Evolutionary conservation across 2,113 vertebrate genomes (phyloP).

Genomic region (Poeciliopsis turrubarensis): DNA sequence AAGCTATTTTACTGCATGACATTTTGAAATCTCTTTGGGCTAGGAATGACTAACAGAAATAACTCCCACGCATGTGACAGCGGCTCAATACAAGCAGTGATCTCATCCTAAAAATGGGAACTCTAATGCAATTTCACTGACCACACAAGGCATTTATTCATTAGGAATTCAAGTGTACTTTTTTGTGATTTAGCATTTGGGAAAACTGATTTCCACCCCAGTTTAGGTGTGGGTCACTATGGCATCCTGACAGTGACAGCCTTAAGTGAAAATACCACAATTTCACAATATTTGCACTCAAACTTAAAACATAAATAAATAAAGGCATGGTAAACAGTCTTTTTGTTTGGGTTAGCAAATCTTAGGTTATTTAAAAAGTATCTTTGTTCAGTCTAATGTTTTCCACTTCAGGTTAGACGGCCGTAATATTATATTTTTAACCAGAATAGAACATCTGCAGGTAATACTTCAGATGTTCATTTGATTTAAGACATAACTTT

Average conservation of each 20-base stretch:
- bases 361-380: not conserved
- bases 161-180: not conserved
- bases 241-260: not conserved
- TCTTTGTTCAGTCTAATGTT: too few relatives aligned
- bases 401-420: too few relatives aligned
- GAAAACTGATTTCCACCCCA: too few relatives aligned
- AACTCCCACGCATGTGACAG: conserved; percentile 13
- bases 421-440: too few relatives aligned
- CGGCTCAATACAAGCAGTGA: not conserved
- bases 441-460: too few relatives aligned
- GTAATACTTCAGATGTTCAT: too few relatives aligned
- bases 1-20: conserved; percentile 6
- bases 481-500: too few relatives aligned
- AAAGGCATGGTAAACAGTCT: not conserved
- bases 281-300: not conserved
- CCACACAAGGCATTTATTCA: conserved; percentile 1
- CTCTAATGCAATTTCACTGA: not conserved
- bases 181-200: not conserved
- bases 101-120: conserved; percentile 42
- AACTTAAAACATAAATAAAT: not conserved
- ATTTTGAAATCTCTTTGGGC: conserved; percentile 1
- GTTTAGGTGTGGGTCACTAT: too few relatives aligned
- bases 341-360: not conserved
- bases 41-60: not conserved
- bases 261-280: not conserved